Evolutionary conservation across 2,888 invertebrate genomes (phyloP), one percentile per base, ranked within the genome.

Genomic region (Pelosia muscerda): DNA sequence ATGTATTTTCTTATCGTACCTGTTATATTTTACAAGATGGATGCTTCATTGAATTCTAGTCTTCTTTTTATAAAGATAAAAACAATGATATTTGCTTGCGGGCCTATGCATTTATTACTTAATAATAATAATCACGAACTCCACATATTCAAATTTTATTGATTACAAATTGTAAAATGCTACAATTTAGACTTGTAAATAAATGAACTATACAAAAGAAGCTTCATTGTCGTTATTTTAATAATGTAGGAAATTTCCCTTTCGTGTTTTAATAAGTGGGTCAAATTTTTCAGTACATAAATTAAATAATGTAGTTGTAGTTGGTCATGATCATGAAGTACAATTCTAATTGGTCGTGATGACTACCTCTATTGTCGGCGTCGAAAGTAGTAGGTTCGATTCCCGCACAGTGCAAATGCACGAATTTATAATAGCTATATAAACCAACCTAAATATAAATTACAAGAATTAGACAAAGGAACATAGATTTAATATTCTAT

Each of bases 161-260:
- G 26, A 66, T 68, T 69, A 68, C 56, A 65, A 58, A 73, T 75
- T 75, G 66, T 72, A 70, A 71, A 77, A 75, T 74, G 68, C 66
- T 71, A 73, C 76, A 74, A 72, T 77, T 77, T 79, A 79, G 69
- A 75, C 49, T 68, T 84, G 84, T 84, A 85, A 85, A 85, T 85
- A 84, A 85, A 81, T 65, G 67, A 73, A 71, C 25, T 68, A 73
- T 65, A 68, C 57, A 66, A 60, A 68, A 15, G 5, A 61, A 15
- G 15, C 11, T 19, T 3, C n/a, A 26, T 25, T 63, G 19, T 54
- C 23, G 10, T 63, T 63, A 53, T 31, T 63, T 31, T 54, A 38
- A 8, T 19, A 13, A 19, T 59, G n/a, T n/a, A n/a, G n/a, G n/a
- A 38, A 38, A 25, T 38, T 6, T 19, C 8, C n/a, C n/a, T 49